Evolutionary conservation across 1,140 invertebrate species (phyloP).

Genomic region (Bombus sibiricus): DNA sequence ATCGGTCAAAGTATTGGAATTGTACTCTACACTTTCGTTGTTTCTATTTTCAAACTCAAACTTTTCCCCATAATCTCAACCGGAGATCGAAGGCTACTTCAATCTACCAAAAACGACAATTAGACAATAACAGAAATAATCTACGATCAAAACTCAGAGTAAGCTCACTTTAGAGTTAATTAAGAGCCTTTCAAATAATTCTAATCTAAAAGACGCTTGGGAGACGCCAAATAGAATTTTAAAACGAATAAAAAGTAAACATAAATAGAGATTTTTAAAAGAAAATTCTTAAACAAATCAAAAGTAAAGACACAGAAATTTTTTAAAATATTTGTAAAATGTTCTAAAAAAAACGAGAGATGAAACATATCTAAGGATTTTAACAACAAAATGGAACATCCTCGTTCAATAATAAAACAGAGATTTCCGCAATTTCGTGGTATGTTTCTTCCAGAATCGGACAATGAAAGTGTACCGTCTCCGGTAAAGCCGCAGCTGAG

Average conservation of each 20-base stretch:
- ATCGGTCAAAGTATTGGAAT: conserved; percentile 56
- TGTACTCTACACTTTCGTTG: conserved; percentile 40
- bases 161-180: not conserved
- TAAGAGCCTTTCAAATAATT: not conserved
- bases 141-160: not conserved
- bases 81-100: conserved; percentile 19
- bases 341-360: not conserved
- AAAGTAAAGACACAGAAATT: not conserved
- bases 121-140: not conserved
- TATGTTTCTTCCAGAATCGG: conserved; percentile 89
- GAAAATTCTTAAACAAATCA: not conserved
- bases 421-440: conserved; percentile 65
- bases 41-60: not conserved
- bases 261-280: not conserved
- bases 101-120: not conserved
- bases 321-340: not conserved
- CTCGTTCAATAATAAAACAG: not conserved
- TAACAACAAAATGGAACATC: not conserved
- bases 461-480: conserved; percentile 86
- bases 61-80: not conserved
- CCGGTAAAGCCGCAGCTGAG: conserved; percentile 82
- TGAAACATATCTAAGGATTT: conserved; percentile 1
- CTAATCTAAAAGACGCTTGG: not conserved
- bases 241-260: not conserved
- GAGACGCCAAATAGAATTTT: not conserved